Evolutionary conservation across 2,797 vertebrate genomes (phyloP).

Genomic region (Paramormyrops hopkinsi): DNA sequence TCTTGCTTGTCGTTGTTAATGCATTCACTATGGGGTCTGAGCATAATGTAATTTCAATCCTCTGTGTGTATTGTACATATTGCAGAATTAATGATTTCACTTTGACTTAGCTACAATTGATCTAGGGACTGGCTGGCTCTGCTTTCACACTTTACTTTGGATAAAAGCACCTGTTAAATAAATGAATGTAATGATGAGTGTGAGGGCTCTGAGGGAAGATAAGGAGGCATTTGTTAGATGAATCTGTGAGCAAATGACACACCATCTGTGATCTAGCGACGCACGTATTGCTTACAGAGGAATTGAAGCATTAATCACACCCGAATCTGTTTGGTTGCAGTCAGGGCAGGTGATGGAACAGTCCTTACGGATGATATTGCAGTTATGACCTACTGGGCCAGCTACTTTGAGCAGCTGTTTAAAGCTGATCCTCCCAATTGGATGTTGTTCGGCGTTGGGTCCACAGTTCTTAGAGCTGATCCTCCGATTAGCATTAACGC

Average conservation of each 20-base stretch:
- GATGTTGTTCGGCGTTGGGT: too few relatives aligned
- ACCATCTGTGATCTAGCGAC: not conserved
- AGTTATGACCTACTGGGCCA: not conserved
- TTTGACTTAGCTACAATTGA: too few relatives aligned
- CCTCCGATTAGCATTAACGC: not conserved
- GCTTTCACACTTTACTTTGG: not conserved
- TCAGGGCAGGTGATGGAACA: too few relatives aligned
- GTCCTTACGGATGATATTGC: too few relatives aligned
- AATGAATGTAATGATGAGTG: not conserved
- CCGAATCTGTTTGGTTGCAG: not conserved
- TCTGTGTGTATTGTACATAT: too few relatives aligned
- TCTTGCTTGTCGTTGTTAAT: too few relatives aligned
- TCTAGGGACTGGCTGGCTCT: not conserved
- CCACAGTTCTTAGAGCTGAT: too few relatives aligned
- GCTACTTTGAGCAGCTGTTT: not conserved
- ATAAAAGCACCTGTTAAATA: not conserved
- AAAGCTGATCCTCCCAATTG: too few relatives aligned
- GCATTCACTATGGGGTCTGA: too few relatives aligned
- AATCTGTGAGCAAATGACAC: not conserved
- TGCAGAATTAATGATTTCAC: too few relatives aligned
- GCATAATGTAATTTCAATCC: too few relatives aligned
- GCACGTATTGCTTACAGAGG: not conserved
- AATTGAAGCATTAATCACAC: not conserved
- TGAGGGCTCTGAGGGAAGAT: not conserved
- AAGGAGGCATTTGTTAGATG: not conserved